Percentiles rank a stretch among this genome's conserved stretches.
Conservation (phyloP, 2,113 vertebrate species). For the Saimiri boliviensis region DNA sequence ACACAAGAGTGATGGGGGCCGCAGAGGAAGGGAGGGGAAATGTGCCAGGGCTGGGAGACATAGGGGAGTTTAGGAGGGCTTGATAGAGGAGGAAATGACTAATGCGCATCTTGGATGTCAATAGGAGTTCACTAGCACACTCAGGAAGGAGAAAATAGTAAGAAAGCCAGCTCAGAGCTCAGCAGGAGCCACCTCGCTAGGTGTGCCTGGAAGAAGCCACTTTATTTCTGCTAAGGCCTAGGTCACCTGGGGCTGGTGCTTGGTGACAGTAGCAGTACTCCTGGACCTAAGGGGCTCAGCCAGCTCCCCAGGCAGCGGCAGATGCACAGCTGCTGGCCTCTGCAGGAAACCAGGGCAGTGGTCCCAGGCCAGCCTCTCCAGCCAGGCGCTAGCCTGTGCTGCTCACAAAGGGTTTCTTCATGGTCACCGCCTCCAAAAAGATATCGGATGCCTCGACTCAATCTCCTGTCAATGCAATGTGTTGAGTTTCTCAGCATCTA, state of each 20-base stretch:
- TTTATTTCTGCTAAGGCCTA: not conserved
- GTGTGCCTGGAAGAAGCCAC: not conserved
- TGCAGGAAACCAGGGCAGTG: not conserved
- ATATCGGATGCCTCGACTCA: constrained; percentile 65
- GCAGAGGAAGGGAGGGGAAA: not conserved
- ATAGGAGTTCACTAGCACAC: not conserved
- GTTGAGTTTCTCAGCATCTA: not conserved
- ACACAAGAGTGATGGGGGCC: accelerated
- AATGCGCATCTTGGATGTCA: not conserved
- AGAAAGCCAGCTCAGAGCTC: not conserved
- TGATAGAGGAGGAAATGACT: not conserved
- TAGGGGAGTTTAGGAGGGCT: not conserved
- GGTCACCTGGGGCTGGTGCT: constrained; percentile 47
- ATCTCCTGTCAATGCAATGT: constrained; percentile 41
- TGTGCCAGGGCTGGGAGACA: too few species aligned
- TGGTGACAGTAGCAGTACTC: constrained; percentile 7
- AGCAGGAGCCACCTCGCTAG: too few species aligned
- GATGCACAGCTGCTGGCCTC: constrained; percentile 17
- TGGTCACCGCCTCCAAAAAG: constrained; percentile 78
- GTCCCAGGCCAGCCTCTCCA: not conserved
- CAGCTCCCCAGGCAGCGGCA: constrained; percentile 33
- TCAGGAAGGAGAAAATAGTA: not conserved
- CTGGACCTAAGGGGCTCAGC: not conserved
- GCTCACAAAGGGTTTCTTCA: constrained; percentile 76
- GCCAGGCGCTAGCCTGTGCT: constrained; percentile 60